phyloP scores from a whole-genome alignment of 2,797 vertebrate species.

The Centropyge bicolor region DNA sequence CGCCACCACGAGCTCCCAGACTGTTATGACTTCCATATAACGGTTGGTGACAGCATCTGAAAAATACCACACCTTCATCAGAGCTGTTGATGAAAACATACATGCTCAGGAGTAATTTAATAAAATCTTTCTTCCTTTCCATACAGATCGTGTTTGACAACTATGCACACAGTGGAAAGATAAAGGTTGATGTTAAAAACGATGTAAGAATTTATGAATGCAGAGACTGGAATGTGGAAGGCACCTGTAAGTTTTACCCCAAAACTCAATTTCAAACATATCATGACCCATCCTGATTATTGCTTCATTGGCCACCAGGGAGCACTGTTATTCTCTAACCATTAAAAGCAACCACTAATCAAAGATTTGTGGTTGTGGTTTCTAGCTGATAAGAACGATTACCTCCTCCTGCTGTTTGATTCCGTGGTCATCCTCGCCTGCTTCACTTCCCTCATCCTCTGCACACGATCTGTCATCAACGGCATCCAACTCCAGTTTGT shows the following conservation, averaged over 20 bases:
- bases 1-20: conserved; percentile 94
- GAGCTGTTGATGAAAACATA: neutral
- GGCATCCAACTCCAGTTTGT: conserved; percentile 93
- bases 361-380: conserved; percentile 25
- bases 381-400: conserved; percentile 90
- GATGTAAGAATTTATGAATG: conserved; percentile 92
- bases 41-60: conserved; percentile 77
- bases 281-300: neutral
- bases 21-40: conserved; percentile 93
- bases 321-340: neutral
- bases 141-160: conserved; percentile 94
- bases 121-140: conserved; percentile 20
- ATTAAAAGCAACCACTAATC: neutral
- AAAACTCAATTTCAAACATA: neutral
- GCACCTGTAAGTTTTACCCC: conserved; percentile 87
- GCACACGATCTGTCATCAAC: conserved; percentile 88
- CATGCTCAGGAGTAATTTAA: neutral
- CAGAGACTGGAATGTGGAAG: conserved; percentile 92
- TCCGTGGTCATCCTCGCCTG: conserved; percentile 90
- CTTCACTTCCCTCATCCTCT: conserved; percentile 90
- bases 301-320: conserved; percentile 30
- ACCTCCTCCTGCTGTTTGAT: conserved; percentile 91
- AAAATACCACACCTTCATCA: neutral
- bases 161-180: conserved; percentile 92
- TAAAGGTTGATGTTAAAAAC: conserved; percentile 90